These are phyloP conservation scores for Drosophila carrolli DNA, from an alignment of 1,140 invertebrate species.

Conservation along the genomic window DNA sequence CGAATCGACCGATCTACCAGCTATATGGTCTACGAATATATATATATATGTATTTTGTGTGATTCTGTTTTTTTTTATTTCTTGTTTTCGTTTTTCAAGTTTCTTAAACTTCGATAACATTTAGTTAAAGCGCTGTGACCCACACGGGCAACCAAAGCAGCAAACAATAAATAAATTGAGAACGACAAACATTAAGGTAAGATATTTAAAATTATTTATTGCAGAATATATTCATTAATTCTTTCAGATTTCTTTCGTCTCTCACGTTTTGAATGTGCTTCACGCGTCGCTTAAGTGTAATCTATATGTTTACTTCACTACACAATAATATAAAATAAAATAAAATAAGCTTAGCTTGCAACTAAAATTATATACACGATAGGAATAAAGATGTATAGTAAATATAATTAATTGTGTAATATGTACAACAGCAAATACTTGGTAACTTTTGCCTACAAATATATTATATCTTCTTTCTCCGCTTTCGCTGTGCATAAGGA, in stretches of 20 bases:
- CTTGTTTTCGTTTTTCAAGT: constrained; percentile 16
- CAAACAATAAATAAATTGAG: constrained; percentile 44
- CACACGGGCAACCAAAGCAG: constrained; percentile 42
- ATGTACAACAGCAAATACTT: constrained; percentile 71
- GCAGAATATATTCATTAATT: constrained; percentile 34
- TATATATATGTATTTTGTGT: constrained; percentile 16
- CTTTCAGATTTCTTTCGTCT: constrained; percentile 39
- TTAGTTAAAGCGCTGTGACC: constrained; percentile 44
- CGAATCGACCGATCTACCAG: constrained; percentile 12
- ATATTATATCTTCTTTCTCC: constrained; percentile 16
- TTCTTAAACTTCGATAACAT: constrained; percentile 45
- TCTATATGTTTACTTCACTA: constrained; percentile 56
- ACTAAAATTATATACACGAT: constrained; percentile 56
- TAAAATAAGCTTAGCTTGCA: constrained; percentile 68
- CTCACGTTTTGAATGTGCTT: constrained; percentile 53
- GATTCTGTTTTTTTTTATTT: constrained; percentile 1
- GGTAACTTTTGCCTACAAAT: constrained; percentile 39
- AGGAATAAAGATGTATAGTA: constrained; percentile 33
- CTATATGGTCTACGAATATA: constrained; percentile 8
- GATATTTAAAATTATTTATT: constrained; percentile 47
- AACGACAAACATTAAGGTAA: constrained; percentile 55
- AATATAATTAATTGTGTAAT: constrained; percentile 34
- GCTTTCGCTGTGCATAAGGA: constrained; percentile 51
- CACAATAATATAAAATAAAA: constrained; percentile 15
- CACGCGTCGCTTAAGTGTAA: constrained; percentile 43